phyloP scores from a whole-genome alignment of 2,113 vertebrate species.

The Chloropsis hardwickii region DNA sequence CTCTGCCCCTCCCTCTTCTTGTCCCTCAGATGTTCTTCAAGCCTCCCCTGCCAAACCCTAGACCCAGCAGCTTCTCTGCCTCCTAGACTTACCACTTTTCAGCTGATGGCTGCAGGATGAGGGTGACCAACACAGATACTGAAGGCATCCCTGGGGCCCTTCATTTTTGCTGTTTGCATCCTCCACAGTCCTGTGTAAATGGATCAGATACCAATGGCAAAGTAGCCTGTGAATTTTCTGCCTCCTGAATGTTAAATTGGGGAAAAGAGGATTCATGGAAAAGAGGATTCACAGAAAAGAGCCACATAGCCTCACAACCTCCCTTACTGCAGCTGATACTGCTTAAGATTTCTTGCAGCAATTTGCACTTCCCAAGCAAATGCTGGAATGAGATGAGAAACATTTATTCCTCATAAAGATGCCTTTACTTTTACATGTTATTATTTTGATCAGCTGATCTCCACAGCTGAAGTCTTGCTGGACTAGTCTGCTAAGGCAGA shows the following conservation, averaged over 20 bases:
- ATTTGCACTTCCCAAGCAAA: neutral
- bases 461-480: neutral
- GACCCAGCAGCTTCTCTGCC: neutral
- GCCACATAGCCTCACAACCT: neutral
- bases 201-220: neutral
- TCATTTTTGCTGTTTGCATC: neutral
- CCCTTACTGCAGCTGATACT: neutral
- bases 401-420: neutral
- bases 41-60: neutral
- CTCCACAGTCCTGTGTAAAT: neutral
- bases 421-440: neutral
- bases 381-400: fast-evolving
- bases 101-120: neutral
- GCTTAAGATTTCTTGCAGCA: neutral
- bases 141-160: neutral
- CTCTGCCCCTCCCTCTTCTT: neutral
- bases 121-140: neutral
- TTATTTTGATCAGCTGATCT: neutral
- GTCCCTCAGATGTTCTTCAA: neutral
- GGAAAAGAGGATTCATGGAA: neutral
- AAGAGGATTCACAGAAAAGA: neutral
- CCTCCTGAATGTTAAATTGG: neutral
- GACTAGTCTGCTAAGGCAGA: neutral
- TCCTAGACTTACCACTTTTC: neutral
- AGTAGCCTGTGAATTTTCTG: neutral